A percentile compares a stretch with the other conserved stretches of the same genome.
These are phyloP conservation scores for Agriopis leucophaearia DNA, from an alignment of 2,888 invertebrate species.

Conservation along the genomic window DNA sequence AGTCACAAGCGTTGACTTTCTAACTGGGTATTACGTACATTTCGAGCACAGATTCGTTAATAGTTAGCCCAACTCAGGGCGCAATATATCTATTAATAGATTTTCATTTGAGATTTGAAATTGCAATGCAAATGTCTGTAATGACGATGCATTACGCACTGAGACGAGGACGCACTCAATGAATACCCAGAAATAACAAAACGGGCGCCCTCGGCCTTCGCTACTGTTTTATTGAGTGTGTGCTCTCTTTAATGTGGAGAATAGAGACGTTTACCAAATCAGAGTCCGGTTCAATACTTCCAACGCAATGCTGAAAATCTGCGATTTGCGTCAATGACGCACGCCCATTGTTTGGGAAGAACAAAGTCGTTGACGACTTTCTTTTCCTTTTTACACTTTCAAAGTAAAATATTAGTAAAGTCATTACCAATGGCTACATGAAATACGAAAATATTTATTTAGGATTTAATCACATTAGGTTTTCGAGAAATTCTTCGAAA, in stretches of 20 bases:
- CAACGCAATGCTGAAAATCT: constrained; percentile 37
- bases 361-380: constrained; percentile 28
- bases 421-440: background rate
- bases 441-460: background rate
- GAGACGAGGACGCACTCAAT: constrained; percentile 71
- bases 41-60: constrained; percentile 37
- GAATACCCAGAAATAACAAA: constrained; percentile 77
- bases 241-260: constrained; percentile 47
- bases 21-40: constrained; percentile 62
- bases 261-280: constrained; percentile 51
- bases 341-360: constrained; percentile 36
- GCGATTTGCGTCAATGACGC: constrained; percentile 35
- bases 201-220: constrained; percentile 72
- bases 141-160: constrained; percentile 61
- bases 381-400: constrained; percentile 21
- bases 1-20: constrained; percentile 72
- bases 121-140: constrained; percentile 44
- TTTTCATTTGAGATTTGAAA: constrained; percentile 38
- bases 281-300: constrained; percentile 49
- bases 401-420: background rate
- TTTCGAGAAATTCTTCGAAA: constrained; percentile 3
- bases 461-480: background rate
- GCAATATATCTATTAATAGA: constrained; percentile 41
- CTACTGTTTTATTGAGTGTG: constrained; percentile 53
- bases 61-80: constrained; percentile 40